Evolutionary conservation across 1,140 invertebrate genomes (phyloP).

Genomic region (Drosophila neocordata): DNA sequence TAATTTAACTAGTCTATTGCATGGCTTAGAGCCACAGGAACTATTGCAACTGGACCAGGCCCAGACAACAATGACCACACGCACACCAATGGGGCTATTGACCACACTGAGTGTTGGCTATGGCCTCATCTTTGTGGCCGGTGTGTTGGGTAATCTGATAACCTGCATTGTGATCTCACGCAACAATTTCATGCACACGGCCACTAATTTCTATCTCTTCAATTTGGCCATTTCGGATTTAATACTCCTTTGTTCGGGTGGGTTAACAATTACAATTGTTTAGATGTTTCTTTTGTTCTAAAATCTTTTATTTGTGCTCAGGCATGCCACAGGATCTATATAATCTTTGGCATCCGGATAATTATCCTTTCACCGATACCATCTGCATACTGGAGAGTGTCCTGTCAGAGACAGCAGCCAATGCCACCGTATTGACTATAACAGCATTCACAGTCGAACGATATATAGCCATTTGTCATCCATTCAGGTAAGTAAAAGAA

Average conservation of each 20-base stretch:
- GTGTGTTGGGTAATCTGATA: constrained; percentile 92
- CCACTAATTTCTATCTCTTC: constrained; percentile 94
- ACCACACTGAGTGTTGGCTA: constrained; percentile 89
- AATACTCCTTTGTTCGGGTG: constrained; percentile 87
- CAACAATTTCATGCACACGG: constrained; percentile 92
- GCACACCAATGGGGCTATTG: constrained; percentile 82
- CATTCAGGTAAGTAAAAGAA: constrained; percentile 84
- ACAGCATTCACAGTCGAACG: constrained; percentile 93
- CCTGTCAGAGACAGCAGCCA: constrained; percentile 92
- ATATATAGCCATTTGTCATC: constrained; percentile 93
- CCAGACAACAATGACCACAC: constrained; percentile 29
- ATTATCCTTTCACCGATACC: constrained; percentile 89
- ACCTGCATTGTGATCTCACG: constrained; percentile 93
- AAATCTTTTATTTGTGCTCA: constrained; percentile 19
- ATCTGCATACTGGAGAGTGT: constrained; percentile 90
- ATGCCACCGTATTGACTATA: constrained; percentile 96
- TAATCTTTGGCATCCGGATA: constrained; percentile 90
- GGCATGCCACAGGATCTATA: constrained; percentile 91
- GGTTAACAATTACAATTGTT: background rate
- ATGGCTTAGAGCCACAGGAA: constrained; percentile 54
- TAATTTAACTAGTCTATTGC: constrained; percentile 70
- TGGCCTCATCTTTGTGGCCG: constrained; percentile 89
- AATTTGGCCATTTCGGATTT: constrained; percentile 94
- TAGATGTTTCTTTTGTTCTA: background rate
- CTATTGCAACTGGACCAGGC: constrained; percentile 28